phyloP scores from a whole-genome alignment of 2,113 vertebrate species.

The Platysteira castanea region DNA sequence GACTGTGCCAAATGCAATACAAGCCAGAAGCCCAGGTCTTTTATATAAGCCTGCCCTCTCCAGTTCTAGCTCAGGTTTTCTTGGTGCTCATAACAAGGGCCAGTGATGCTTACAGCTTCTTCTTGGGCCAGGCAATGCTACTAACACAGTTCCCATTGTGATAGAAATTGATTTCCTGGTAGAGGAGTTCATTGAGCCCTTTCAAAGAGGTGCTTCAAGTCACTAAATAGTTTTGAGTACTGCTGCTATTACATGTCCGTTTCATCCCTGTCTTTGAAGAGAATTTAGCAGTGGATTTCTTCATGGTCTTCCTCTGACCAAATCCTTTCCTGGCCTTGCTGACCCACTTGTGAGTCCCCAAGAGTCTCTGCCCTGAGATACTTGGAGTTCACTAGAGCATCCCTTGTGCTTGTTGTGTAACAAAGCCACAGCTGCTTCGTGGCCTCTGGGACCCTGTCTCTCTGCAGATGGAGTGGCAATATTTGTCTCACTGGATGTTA shows the following conservation, averaged over 20 bases:
- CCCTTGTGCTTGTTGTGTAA: not conserved
- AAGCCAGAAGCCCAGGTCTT: not conserved
- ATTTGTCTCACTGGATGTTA: constrained; percentile 16
- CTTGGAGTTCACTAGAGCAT: not conserved
- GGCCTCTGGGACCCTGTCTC: not conserved
- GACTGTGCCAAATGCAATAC: not conserved
- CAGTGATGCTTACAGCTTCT: not conserved
- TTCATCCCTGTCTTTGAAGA: not conserved
- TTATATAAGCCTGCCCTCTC: not conserved
- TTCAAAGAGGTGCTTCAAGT: not conserved
- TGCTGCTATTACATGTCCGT: not conserved
- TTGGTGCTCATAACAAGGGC: not conserved
- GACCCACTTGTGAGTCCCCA: not conserved
- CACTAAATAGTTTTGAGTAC: not conserved
- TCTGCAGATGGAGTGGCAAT: not conserved
- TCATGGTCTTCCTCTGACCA: not conserved
- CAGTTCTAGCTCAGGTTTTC: not conserved
- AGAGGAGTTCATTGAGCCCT: not conserved
- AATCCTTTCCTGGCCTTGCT: not conserved
- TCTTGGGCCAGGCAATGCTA: not conserved
- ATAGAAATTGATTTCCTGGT: not conserved
- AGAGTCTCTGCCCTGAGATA: not conserved
- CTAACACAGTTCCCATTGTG: not conserved
- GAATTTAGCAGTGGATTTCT: not conserved
- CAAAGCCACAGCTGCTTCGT: constrained; percentile 35